Evolutionary conservation across 2,888 invertebrate genomes (phyloP).

Genomic region (Agrochola lychnidis): DNA sequence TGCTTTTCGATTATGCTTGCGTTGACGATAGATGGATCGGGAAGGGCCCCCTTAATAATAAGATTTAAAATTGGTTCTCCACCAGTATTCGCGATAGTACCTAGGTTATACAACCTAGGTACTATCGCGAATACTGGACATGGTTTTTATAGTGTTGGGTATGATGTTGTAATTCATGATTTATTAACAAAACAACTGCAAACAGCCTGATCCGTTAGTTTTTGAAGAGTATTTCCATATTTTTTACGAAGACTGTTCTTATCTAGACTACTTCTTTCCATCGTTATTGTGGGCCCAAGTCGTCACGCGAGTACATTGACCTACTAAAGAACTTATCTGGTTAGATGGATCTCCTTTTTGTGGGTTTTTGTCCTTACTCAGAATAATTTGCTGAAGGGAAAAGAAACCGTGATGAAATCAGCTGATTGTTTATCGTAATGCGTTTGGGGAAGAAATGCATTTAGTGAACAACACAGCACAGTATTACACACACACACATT

Average conservation of each 20-base stretch:
- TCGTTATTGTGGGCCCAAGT: constrained; percentile 14
- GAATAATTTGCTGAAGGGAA: constrained; percentile 47
- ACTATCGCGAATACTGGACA: no score
- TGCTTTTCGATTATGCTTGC: no score
- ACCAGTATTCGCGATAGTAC: no score
- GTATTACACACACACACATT: no score
- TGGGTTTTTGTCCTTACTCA: constrained; percentile 47
- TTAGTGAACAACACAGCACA: constrained; percentile 16
- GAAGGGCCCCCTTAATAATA: no score
- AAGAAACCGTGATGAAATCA: constrained; percentile 34
- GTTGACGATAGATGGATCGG: no score
- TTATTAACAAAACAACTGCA: not conserved
- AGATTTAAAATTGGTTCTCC: no score
- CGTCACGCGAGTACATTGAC: constrained; percentile 65
- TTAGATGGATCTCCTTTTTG: constrained; percentile 63
- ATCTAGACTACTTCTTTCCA: constrained; percentile 14
- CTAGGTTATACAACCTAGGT: no score
- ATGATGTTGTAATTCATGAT: not conserved
- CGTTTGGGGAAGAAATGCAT: constrained; percentile 30
- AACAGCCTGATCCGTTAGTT: not conserved
- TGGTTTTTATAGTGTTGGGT: no score
- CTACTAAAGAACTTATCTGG: constrained; percentile 66
- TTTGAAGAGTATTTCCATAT: not conserved
- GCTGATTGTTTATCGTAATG: constrained; percentile 8
- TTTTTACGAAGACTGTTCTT: not conserved